These are phyloP conservation scores for Sphenopsis melanotis DNA, from an alignment of 2,797 vertebrate genomes.

Conservation along the genomic window DNA sequence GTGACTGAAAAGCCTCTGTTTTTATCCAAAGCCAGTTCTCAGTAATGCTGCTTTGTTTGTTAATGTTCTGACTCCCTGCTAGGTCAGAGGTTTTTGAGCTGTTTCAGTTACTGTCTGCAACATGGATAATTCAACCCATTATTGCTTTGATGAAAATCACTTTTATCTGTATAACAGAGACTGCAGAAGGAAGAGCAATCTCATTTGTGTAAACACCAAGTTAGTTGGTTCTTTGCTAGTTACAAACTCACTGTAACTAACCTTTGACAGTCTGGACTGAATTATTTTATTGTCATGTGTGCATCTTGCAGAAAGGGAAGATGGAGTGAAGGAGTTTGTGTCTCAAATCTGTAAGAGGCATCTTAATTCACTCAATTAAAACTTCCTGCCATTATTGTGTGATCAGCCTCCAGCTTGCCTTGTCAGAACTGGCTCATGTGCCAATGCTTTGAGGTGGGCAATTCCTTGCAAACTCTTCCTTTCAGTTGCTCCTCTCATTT, in stretches of 20 bases:
- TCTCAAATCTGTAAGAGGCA: background rate
- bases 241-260: background rate
- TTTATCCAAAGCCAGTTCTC: background rate
- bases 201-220: background rate
- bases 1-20: background rate
- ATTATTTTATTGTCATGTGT: background rate
- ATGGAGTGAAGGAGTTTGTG: background rate
- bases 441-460: background rate
- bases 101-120: background rate
- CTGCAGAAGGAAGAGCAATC: background rate
- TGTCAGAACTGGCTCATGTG: background rate
- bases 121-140: background rate
- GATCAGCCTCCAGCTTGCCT: background rate
- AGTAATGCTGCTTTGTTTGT: background rate
- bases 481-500: background rate
- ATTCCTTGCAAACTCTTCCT: background rate
- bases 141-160: background rate
- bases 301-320: background rate
- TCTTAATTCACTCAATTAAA: background rate
- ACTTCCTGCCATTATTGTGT: background rate
- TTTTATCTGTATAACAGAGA: background rate
- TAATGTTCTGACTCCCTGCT: background rate
- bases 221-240: background rate
- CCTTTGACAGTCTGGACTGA: background rate
- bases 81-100: background rate